Conservation (phyloP, 2,797 vertebrate species). For the Rhabdomys pumilio region DNA sequence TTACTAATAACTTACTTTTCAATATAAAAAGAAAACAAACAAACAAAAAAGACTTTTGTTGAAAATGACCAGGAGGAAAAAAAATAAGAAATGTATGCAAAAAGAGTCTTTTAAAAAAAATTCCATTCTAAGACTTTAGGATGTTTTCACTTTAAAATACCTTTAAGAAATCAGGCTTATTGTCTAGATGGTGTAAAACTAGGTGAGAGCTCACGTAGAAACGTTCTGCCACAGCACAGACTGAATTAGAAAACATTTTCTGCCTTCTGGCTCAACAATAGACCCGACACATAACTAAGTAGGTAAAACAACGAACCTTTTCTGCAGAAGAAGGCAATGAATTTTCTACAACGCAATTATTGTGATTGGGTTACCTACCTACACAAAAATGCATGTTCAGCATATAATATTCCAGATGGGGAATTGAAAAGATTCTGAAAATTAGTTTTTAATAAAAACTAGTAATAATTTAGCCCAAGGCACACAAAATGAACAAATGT, state of each 20-base stretch:
- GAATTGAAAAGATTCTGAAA: conserved; percentile 71
- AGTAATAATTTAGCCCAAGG: conserved; percentile 43
- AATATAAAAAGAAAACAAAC: conserved; percentile 45
- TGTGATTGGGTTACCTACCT: conserved; percentile 67
- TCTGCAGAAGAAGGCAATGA: conserved; percentile 41
- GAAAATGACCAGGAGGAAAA: background rate
- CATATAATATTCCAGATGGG: conserved; percentile 36
- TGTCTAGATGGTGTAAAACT: background rate
- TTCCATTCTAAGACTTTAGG: conserved; percentile 14
- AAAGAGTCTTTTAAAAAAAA: background rate
- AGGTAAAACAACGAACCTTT: conserved; percentile 59
- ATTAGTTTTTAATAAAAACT: conserved; percentile 77
- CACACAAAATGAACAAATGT: conserved; percentile 41
- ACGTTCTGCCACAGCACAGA: background rate
- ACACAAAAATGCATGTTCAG: conserved; percentile 66
- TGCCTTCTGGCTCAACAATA: conserved; percentile 3
- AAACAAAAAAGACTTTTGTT: background rate
- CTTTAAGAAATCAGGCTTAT: background rate
- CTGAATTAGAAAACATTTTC: conserved; percentile 42
- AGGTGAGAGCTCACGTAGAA: conserved; percentile 9
- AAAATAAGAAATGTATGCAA: background rate
- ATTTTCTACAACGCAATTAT: conserved; percentile 63
- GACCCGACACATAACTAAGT: background rate
- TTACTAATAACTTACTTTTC: conserved; percentile 42
- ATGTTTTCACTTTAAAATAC: conserved; percentile 12